phyloP scores from a whole-genome alignment of 2,113 vertebrate species.

The Puntigrus tetrazona region DNA sequence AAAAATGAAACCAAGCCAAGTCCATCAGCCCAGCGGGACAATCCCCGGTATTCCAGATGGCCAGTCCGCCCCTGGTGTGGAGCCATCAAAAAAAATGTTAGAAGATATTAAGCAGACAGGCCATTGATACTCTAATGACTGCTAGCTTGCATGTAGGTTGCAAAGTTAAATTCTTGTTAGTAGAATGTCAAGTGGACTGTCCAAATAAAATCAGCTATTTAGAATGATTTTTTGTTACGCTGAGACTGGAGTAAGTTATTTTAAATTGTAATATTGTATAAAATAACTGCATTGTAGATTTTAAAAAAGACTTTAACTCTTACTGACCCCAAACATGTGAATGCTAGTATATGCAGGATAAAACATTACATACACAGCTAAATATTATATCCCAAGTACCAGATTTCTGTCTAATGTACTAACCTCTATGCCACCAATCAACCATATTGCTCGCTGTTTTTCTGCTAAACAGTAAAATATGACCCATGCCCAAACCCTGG shows the following conservation, averaged over 20 bases:
- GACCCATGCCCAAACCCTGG: conserved; percentile 91
- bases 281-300: neutral
- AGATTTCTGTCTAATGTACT: neutral
- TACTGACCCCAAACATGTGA: neutral
- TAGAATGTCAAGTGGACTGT: too few relatives aligned
- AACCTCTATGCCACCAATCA: neutral
- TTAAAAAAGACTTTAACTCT: neutral
- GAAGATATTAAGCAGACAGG: too few relatives aligned
- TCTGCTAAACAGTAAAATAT: conserved; percentile 81
- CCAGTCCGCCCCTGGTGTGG: too few relatives aligned
- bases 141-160: too few relatives aligned
- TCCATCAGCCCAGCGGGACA: too few relatives aligned
- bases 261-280: neutral
- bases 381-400: neutral
- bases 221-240: neutral
- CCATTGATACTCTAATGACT: too few relatives aligned
- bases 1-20: too few relatives aligned
- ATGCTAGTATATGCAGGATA: neutral
- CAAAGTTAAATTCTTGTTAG: too few relatives aligned
- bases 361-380: neutral
- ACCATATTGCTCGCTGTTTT: neutral
- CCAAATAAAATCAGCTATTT: too few relatives aligned
- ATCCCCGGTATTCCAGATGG: too few relatives aligned
- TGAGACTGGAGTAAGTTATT: neutral
- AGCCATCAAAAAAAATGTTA: too few relatives aligned